Conservation (phyloP, 2,113 vertebrate genomes). For the Corythoichthys intestinalis region DNA sequence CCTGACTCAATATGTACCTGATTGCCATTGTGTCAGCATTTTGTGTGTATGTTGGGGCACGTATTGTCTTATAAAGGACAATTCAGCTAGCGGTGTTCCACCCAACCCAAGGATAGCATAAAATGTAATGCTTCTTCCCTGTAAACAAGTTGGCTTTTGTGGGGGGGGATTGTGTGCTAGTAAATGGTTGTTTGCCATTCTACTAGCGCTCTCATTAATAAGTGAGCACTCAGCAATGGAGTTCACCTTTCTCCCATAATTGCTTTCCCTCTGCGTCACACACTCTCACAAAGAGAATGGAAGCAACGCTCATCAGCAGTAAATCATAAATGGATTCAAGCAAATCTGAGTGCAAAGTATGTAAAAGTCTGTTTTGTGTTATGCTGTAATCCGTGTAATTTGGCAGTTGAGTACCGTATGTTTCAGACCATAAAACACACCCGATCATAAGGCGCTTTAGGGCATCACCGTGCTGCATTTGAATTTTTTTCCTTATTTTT, state of each 20-base stretch:
- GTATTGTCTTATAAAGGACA: constrained; percentile 20
- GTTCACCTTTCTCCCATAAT: constrained; percentile 51
- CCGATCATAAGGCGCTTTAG: no score
- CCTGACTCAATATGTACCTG: constrained; percentile 37
- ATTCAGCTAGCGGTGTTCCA: constrained; percentile 25
- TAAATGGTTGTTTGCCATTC: constrained; percentile 32
- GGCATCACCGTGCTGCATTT: no score
- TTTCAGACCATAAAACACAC: no score
- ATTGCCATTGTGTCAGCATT: constrained; percentile 19
- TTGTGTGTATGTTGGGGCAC: constrained; percentile 21
- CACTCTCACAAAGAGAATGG: constrained; percentile 6
- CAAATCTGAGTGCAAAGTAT: constrained; percentile 3
- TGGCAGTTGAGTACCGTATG: background rate
- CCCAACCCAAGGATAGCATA: constrained; percentile 19
- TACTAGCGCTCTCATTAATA: constrained; percentile 44
- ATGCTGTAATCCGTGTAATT: background rate
- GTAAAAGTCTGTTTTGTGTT: background rate
- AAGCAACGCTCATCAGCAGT: background rate
- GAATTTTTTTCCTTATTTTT: no score
- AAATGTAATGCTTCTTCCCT: constrained; percentile 20
- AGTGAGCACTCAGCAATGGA: constrained; percentile 40
- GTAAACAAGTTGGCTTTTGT: background rate
- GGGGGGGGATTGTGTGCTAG: constrained; percentile 13
- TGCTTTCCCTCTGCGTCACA: constrained; percentile 14
- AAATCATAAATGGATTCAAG: background rate